phyloP scores from a whole-genome alignment of 2,888 invertebrate genomes.

The Gnatocerus cornutus region DNA sequence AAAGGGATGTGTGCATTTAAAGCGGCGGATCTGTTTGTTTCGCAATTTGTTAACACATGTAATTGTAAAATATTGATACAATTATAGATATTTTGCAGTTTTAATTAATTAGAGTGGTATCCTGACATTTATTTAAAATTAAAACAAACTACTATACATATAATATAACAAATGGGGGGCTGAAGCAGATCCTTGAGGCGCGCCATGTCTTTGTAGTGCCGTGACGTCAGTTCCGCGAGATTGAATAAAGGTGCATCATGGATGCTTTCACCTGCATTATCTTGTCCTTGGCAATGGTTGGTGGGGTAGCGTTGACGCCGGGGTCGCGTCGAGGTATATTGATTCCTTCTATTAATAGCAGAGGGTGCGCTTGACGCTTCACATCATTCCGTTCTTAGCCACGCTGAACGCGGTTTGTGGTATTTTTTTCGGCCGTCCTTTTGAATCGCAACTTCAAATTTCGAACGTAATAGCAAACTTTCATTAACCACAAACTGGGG shows the following conservation, averaged over 20 bases:
- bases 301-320: slow-evolving; percentile 48
- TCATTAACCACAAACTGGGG: neutral
- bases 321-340: slow-evolving; percentile 59
- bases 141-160: too few species aligned
- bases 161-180: too few species aligned
- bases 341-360: slow-evolving; percentile 64
- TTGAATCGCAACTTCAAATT: slow-evolving; percentile 6
- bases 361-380: slow-evolving; percentile 56
- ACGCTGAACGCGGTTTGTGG: slow-evolving; percentile 44
- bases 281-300: slow-evolving; percentile 45
- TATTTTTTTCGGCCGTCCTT: slow-evolving; percentile 10
- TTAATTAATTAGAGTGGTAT: too few species aligned
- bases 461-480: neutral
- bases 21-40: too few species aligned
- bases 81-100: too few species aligned
- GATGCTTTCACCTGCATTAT: slow-evolving; percentile 43
- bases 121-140: too few species aligned
- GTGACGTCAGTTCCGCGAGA: neutral
- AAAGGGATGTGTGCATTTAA: neutral
- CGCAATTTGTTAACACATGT: too few species aligned
- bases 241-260: slow-evolving; percentile 7
- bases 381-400: slow-evolving; percentile 58
- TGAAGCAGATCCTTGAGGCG: too few species aligned
- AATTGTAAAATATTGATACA: too few species aligned
- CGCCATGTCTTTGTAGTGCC: too few species aligned